Conservation (phyloP, 2,888 invertebrate genomes). For the Pyrrhia umbra region DNA sequence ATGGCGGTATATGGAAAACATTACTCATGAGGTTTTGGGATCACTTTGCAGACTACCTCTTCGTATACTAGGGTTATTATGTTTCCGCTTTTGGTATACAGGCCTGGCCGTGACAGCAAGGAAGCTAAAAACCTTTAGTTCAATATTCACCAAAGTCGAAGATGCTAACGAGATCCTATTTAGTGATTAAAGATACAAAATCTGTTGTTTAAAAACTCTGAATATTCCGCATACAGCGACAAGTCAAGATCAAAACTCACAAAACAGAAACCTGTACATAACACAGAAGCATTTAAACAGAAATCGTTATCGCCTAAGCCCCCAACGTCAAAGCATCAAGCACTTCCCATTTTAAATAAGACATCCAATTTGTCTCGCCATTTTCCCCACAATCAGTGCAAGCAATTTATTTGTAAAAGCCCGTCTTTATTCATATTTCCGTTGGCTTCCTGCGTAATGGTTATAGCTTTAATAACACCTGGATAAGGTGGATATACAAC, state of each 20-base stretch:
- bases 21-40: no score
- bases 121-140: no score
- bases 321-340: constrained; percentile 39
- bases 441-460: constrained; percentile 34
- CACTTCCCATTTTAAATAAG: constrained; percentile 53
- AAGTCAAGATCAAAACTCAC: constrained; percentile 18
- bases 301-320: constrained; percentile 26
- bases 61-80: no score
- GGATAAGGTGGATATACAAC: constrained; percentile 41
- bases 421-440: constrained; percentile 60
- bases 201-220: no score
- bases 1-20: no score
- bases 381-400: constrained; percentile 51
- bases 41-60: no score
- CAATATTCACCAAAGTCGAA: no score
- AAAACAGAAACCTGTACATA: constrained; percentile 23
- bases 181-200: no score
- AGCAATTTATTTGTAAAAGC: constrained; percentile 59
- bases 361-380: constrained; percentile 58
- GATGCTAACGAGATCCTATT: no score
- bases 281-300: constrained; percentile 7
- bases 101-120: no score
- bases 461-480: constrained; percentile 50
- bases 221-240: no score
- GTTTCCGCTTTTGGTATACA: no score